Evolutionary conservation across 1,140 invertebrate species (phyloP), one percentile per base, ranked within the genome.

Genomic region (Drosophila gunungcola): DNA sequence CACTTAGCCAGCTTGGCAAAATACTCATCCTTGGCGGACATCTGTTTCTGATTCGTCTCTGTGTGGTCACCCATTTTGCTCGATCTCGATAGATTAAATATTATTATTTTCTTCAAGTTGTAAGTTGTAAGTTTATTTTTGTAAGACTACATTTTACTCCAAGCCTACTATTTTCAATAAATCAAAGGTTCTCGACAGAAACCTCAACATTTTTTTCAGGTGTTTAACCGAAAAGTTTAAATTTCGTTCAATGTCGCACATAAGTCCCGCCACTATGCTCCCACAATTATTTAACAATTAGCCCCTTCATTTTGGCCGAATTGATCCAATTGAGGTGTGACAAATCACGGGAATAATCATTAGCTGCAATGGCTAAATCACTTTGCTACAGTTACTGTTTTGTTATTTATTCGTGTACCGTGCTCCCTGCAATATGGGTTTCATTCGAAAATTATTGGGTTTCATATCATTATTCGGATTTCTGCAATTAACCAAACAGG

Each of bases 281-380:
- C 9, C 9, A 36, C 57, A 62, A 78, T 78, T 68, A 61, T 27
- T 39, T 42, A 13, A 39, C 42, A 63, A 79, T 79, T 74, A 74
- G 38, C 29, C 16, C 6, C 6, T 9, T 34, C 41, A 73, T 38
- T 16, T 25, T n/a, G 12, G 21, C 7, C 38, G 36, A 11, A 12
- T 34, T 27, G 60, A 52, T 68, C 21, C 64, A 68, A 68, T 67
- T 67, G 60, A 67, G 64, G 60, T 68, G 64, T 82, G 54, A 78
- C 56, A 83, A 83, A 85, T 78, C 77, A 77, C 67, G 63, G 38
- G 58, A 58, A 77, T 77, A 51, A 52, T 61, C 60, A 85, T 85
- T 85, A 78, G 73, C 27, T 9, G 5, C 34, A 51, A 51, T 48
- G 32, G 49, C 34, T 16, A 32, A 54, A 54, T 38, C 54, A 65